Conservation (phyloP, 2,113 vertebrate genomes). For the Strix uralensis region DNA sequence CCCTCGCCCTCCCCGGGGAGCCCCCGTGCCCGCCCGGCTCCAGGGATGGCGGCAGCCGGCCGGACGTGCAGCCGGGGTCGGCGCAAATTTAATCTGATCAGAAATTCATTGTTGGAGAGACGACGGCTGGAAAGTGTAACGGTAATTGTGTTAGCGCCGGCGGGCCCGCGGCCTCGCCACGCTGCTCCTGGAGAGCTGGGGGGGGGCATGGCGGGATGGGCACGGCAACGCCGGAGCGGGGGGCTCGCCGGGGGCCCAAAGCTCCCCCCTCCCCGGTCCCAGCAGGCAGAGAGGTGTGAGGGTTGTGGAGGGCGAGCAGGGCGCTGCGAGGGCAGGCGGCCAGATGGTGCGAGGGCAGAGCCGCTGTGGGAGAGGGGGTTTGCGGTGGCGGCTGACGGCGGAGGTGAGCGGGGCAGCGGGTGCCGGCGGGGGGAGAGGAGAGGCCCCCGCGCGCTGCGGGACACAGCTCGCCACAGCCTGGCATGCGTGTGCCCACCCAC, state of each 20-base stretch:
- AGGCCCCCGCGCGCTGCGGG: not conserved
- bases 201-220: not conserved
- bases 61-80: not conserved
- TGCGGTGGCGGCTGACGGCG: not conserved
- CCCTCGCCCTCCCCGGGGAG: not conserved
- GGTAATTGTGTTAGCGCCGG: not conserved
- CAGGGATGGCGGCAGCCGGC: not conserved
- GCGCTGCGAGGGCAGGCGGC: not conserved
- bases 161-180: not conserved
- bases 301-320: not conserved
- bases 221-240: rapidly evolving
- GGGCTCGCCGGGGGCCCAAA: no score
- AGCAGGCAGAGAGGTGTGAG: not conserved
- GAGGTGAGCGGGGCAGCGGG: not conserved
- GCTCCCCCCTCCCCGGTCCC: no score
- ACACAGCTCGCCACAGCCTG: rapidly evolving
- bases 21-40: not conserved
- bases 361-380: not conserved
- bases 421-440: not conserved
- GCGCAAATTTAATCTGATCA: conserved; percentile 31
- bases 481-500: rapidly evolving
- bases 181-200: rapidly evolving
- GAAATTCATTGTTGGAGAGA: not conserved
- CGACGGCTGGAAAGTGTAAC: not conserved
- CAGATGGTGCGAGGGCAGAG: not conserved